These are phyloP conservation scores for Thunnus thynnus DNA, from an alignment of 2,113 vertebrate species.

Conservation along the genomic window DNA sequence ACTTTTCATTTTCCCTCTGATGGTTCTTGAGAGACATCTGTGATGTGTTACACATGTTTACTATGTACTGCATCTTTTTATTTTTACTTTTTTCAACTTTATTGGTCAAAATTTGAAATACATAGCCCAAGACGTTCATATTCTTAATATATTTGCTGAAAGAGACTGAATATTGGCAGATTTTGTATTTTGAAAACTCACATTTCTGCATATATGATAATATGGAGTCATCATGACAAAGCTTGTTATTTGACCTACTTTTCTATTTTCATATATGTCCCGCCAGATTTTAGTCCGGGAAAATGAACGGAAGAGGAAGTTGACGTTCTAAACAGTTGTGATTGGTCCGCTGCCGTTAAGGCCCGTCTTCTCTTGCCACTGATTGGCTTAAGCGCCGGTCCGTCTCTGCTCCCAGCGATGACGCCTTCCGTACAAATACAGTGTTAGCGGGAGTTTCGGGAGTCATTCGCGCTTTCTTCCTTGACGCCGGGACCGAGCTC, in stretches of 20 bases:
- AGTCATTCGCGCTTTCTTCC: constrained; percentile 23
- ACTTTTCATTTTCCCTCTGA: too few relatives aligned
- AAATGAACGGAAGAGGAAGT: constrained; percentile 20
- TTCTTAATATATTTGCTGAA: neutral
- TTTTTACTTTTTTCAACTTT: too few relatives aligned
- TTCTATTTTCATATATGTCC: constrained; percentile 1
- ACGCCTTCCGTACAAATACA: constrained; percentile 38
- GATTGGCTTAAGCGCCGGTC: constrained; percentile 36
- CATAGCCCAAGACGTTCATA: too few relatives aligned
- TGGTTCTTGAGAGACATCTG: too few relatives aligned
- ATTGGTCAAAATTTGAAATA: too few relatives aligned
- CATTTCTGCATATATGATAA: neutral
- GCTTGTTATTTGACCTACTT: constrained; percentile 35
- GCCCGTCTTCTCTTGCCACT: accelerated
- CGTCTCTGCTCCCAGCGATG: accelerated
- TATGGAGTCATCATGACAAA: too few relatives aligned
- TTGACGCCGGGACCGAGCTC: accelerated
- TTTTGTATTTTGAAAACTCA: neutral
- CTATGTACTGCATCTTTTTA: too few relatives aligned
- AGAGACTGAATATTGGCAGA: neutral
- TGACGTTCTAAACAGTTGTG: accelerated
- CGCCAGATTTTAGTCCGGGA: constrained; percentile 49
- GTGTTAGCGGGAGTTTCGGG: constrained; percentile 32
- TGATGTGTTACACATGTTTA: too few relatives aligned
- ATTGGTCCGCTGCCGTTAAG: constrained; percentile 8